Conservation (phyloP, 2,113 vertebrate species). For the Passerina amoena region DNA sequence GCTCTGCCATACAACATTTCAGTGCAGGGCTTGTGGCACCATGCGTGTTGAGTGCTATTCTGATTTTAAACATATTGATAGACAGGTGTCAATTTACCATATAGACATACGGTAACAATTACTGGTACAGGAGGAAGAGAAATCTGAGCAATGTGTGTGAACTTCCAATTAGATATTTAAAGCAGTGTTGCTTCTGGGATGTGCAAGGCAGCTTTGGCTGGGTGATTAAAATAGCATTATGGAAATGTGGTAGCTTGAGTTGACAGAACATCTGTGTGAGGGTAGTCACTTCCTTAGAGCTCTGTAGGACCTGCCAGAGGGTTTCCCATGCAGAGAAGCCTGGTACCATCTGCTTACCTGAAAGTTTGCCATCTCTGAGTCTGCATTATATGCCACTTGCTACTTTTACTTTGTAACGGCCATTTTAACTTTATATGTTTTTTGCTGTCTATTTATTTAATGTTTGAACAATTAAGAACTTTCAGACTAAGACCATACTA, state of each 20-base stretch:
- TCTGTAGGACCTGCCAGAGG: conserved; percentile 9
- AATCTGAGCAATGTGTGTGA: neutral
- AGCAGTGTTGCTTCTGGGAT: neutral
- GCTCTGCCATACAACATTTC: neutral
- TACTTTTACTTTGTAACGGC: neutral
- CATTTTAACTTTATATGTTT: neutral
- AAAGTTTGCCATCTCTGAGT: conserved; percentile 20
- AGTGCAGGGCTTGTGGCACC: neutral
- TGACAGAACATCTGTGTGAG: conserved; percentile 21
- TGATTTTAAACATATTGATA: neutral
- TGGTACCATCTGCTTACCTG: conserved; percentile 40
- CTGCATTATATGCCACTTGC: neutral
- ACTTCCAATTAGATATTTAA: neutral
- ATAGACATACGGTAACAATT: neutral
- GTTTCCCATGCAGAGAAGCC: neutral
- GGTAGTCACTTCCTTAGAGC: neutral
- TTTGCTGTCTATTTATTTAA: neutral
- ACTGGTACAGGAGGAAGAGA: neutral
- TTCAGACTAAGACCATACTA: neutral
- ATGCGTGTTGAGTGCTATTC: neutral
- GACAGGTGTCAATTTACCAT: neutral
- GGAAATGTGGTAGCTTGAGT: neutral
- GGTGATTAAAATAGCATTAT: neutral
- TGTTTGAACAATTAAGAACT: neutral
- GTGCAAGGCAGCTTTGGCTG: neutral